Base-by-base conservation (phyloP, 2,888 invertebrate species). In the Lampropteryx suffumata region DNA sequence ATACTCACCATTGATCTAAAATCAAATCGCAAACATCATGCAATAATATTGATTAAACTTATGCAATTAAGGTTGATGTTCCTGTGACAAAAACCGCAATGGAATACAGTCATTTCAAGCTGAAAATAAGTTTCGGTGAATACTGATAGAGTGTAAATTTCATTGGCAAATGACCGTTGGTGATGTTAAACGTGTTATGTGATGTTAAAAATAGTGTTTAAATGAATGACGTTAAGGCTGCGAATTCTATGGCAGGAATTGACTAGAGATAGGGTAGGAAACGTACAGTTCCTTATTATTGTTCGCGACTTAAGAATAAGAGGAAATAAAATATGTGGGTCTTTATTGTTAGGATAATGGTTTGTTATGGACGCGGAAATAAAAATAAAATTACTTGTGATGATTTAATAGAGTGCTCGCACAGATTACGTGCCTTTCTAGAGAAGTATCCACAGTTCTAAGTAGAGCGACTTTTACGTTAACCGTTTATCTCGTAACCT, bases 231-330 rank as follows among this genome's bases (percentile, higher is more conserved):
- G 55, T 3, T 35, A 40, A 1, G 29, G 44, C 9, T 13, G 11
- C 9, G n/a, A 28, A 32, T 40, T 11, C n/a, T 17, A 8, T 9
- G 34, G 21, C 37, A 34, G 27, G n/a, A 28, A 14, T 37, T 24
- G 14, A 0, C 21, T 44, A 53, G 46, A 47, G 47, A 51, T n/a
- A 54, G 37, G 48, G 51, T 39, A 26, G 42, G 55, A 39, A 54
- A 48, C 50, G 43, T 30, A 44, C 4, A 57, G 57, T 65, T 65
- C 64, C 64, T 58, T 51, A 55, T 55, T 57, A 64, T 62, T 64
- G 62, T 64, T 55, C 28, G 40, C 44, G 55, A 56, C 54, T 49
- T 55, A 61, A 57, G 55, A 56, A 50, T 52, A 45, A 54, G 41
- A 53, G 50, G 50, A 36, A 54, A 41, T 48, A 53, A 55, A 50